These are phyloP conservation scores for Hermaeophaga mercurialis DNA, from an alignment of 2,888 invertebrate genomes.

Conservation along the genomic window DNA sequence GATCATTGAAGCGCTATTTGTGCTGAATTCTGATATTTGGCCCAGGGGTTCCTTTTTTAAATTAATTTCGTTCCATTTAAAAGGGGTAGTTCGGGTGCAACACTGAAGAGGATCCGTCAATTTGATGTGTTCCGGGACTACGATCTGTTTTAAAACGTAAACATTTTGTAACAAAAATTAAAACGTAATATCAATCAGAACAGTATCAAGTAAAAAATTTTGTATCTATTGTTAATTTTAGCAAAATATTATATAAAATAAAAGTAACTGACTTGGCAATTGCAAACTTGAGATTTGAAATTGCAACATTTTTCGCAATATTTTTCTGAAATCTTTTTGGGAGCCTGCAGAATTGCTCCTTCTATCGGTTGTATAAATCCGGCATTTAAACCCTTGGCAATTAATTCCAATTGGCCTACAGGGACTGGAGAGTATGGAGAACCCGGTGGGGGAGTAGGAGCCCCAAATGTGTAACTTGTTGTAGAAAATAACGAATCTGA, in stretches of 20 bases:
- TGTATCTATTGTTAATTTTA: too few relatives aligned
- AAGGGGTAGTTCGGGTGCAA: constrained; percentile 73
- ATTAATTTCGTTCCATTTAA: constrained; percentile 66
- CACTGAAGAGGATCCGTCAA: constrained; percentile 53
- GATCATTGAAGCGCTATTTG: constrained; percentile 63
- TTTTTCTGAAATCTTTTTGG: constrained; percentile 50
- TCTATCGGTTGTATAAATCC: constrained; percentile 55
- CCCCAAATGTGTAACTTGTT: constrained; percentile 67
- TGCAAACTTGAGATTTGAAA: constrained; percentile 47
- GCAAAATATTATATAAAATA: neutral
- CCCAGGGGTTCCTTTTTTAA: constrained; percentile 71
- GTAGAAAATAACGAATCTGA: constrained; percentile 72
- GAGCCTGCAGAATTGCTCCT: constrained; percentile 42
- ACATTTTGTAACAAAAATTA: too few relatives aligned
- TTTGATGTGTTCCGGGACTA: constrained; percentile 41
- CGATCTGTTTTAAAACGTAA: constrained; percentile 23
- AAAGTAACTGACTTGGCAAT: constrained; percentile 38
- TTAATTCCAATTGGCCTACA: constrained; percentile 69
- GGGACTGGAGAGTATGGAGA: constrained; percentile 72
- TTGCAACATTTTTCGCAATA: constrained; percentile 53
- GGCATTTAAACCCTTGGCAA: constrained; percentile 59
- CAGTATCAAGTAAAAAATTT: too few relatives aligned
- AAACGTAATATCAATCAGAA: too few relatives aligned
- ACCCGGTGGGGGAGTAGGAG: constrained; percentile 68
- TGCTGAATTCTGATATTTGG: constrained; percentile 66